Base-by-base conservation (phyloP, 1,140 invertebrate genomes). In the Maconellicoccus hirsutus region DNA sequence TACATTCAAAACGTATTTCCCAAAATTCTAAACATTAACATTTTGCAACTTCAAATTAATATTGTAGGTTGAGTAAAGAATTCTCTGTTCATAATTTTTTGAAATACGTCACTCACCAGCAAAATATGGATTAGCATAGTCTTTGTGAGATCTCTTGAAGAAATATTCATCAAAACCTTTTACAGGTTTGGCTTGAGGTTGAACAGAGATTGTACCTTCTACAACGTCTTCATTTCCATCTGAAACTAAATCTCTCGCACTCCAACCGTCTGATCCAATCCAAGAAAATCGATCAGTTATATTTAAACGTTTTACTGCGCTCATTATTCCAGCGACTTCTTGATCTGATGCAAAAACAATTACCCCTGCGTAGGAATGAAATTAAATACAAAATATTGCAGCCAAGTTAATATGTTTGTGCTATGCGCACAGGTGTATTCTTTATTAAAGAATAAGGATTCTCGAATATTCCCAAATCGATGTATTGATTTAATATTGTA, bases 271-370 rank as follows among this genome's bases (percentile, higher is more conserved):
- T 59, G 91, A 94, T 0, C 94, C 94, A 27, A 97, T 95, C 94
- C 94, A 97, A 25, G 91, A 91, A 81, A 96, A 97, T 61, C 83
- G 84, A 2, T 91, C 89, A 1, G 93, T 95, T n/a, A 90, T 91
- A 76, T 94, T 94, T 70, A 84, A 85, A 21, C 93, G 83, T 63
- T 88, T 83, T 0, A 96, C 91, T 0, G 94, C 94, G 72, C 88
- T 82, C 94, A 98, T 97, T 59, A 97, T 85, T 14, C 90, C 92
- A 0, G 92, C 92, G 10, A 97, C 94, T 82, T 97, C 94, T 82
- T 97, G 94, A 80, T 97, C 94, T 0, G 93, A 96, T 0, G 92
- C 95, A 79, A 94, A 98, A 75, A 97, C 90, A 71, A 97, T 96
- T 26, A 93, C 94, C 63, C 95, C 95, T 94, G 80, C 12, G 78